A percentile compares a stretch with the other conserved stretches of the same genome.
phyloP scores from a whole-genome alignment of 2,797 vertebrate species.

The Eulemur mongoz region DNA sequence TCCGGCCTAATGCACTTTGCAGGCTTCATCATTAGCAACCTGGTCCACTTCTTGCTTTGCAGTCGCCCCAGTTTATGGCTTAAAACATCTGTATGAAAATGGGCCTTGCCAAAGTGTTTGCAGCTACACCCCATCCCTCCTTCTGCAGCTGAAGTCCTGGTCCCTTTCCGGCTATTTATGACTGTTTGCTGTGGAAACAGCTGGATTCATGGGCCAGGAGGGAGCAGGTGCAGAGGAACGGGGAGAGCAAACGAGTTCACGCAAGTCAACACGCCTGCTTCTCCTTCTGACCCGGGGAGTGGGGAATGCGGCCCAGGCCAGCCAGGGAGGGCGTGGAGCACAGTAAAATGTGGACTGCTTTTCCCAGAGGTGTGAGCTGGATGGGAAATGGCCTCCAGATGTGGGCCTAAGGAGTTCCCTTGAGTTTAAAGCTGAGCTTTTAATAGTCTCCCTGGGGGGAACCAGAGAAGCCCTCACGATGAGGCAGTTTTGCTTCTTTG shows the following conservation, averaged over 20 bases:
- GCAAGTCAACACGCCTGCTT: neutral
- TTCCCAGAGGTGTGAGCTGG: neutral
- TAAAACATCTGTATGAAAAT: conserved; percentile 65
- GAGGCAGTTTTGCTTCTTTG: neutral
- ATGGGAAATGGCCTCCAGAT: conserved; percentile 44
- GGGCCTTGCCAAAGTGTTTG: neutral
- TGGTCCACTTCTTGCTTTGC: neutral
- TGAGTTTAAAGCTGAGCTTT: neutral
- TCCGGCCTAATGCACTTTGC: neutral
- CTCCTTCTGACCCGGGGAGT: neutral
- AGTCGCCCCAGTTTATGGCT: neutral
- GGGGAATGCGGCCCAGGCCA: neutral
- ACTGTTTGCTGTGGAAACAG: conserved; percentile 75
- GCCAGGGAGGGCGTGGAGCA: neutral
- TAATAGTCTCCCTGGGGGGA: neutral
- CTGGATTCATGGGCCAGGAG: neutral
- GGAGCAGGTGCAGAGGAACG: conserved; percentile 42
- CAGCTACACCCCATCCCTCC: neutral
- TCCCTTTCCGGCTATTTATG: conserved; percentile 25
- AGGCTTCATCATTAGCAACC: conserved; percentile 26
- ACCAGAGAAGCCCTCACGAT: neutral
- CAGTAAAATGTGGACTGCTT: neutral
- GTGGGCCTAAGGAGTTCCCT: neutral
- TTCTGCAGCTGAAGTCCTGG: conserved; percentile 44
- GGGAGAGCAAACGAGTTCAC: neutral